Conservation (phyloP, 2,113 vertebrate species). For the Orycteropus afer region DNA sequence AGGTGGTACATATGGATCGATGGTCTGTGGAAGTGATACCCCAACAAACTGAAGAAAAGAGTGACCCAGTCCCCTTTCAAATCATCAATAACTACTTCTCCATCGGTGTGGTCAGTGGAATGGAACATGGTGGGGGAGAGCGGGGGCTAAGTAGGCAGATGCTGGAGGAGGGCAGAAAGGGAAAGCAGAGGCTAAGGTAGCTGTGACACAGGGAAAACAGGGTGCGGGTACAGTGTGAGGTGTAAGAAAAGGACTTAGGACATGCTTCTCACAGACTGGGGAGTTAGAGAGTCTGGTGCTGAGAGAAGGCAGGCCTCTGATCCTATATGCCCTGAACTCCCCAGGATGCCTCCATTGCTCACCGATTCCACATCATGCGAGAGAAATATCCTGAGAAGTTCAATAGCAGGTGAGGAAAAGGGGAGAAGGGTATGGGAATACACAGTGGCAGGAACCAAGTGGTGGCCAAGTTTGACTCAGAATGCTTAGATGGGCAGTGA, state of each 20-base stretch:
- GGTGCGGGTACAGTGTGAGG: neutral
- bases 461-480: neutral
- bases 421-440: neutral
- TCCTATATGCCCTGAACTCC: neutral
- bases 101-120: constrained; percentile 93
- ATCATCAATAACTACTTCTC: constrained; percentile 99
- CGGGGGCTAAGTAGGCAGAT: neutral
- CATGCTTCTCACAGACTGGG: neutral
- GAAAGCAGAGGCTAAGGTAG: neutral
- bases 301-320: neutral
- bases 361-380: constrained; percentile 95
- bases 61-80: constrained; percentile 94
- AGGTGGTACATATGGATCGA: constrained; percentile 90
- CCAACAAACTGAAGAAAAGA: constrained; percentile 87
- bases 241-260: neutral
- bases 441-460: neutral
- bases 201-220: neutral
- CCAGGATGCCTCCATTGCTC: constrained; percentile 96
- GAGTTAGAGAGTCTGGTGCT: neutral
- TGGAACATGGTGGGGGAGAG: neutral
- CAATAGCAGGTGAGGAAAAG: constrained; percentile 92
- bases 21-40: constrained; percentile 93
- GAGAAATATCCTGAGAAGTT: constrained; percentile 96
- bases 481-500: neutral
- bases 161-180: constrained; percentile 8